Percentiles rank a stretch among this genome's conserved stretches.
Evolutionary conservation across 2,888 invertebrate species (phyloP).

Genomic region (Leptinotarsa juncta): DNA sequence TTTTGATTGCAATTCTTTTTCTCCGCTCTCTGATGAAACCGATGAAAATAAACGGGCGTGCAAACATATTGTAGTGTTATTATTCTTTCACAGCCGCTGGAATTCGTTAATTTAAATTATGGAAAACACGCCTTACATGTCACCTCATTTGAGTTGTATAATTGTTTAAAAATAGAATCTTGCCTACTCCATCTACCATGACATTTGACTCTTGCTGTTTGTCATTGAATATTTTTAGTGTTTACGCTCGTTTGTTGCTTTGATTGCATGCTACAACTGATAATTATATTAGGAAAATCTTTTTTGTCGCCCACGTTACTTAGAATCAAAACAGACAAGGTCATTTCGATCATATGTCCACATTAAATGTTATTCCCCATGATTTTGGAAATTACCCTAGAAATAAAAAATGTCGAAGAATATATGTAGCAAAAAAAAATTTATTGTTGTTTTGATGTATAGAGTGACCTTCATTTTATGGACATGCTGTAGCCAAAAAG

Average conservation of each 20-base stretch:
- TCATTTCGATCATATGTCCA: background rate
- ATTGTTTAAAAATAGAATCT: slow-evolving; percentile 49
- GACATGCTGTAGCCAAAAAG: too few relatives aligned
- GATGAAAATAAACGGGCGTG: slow-evolving; percentile 1
- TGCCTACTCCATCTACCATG: slow-evolving; percentile 47
- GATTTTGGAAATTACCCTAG: too few relatives aligned
- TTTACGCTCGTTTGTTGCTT: slow-evolving; percentile 1
- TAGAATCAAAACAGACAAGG: background rate
- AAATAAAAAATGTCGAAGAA: too few relatives aligned
- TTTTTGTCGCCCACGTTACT: background rate
- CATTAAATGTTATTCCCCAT: too few relatives aligned
- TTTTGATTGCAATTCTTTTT: background rate
- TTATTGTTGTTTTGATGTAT: too few relatives aligned
- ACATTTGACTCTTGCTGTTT: slow-evolving; percentile 49
- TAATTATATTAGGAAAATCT: background rate
- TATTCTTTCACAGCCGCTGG: background rate
- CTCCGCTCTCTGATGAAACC: background rate
- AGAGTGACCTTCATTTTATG: too few relatives aligned
- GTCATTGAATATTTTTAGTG: slow-evolving; percentile 45
- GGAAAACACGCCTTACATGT: slow-evolving; percentile 8
- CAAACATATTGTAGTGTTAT: background rate
- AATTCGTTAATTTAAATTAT: background rate
- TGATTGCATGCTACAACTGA: slow-evolving; percentile 11
- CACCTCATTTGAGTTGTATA: slow-evolving; percentile 3
- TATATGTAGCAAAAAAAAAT: too few relatives aligned